Percentiles rank a stretch among this genome's conserved stretches.
phyloP scores from a whole-genome alignment of 2,797 vertebrate species.

The Eulemur coronatus region DNA sequence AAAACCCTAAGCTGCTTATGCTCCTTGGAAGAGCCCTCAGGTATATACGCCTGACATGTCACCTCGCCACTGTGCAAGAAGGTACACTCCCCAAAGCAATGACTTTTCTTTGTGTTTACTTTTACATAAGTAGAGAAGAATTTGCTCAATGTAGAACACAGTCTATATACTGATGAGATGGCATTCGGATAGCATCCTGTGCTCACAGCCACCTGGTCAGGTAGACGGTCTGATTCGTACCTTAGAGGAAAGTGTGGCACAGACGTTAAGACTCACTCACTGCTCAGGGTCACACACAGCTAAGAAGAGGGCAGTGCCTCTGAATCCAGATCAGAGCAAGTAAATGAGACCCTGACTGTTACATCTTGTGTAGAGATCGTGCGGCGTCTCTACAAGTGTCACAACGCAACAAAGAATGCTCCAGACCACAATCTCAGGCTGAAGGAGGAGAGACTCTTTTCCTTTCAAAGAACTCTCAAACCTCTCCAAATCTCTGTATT shows the following conservation, averaged over 20 bases:
- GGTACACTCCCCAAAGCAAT: fast-evolving
- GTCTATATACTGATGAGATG: background rate
- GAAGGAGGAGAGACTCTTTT: too few species aligned
- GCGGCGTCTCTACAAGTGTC: too few species aligned
- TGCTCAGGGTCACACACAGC: background rate
- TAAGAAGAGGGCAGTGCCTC: background rate
- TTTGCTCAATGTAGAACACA: background rate
- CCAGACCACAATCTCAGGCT: too few species aligned
- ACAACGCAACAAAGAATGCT: too few species aligned
- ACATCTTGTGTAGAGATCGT: too few species aligned
- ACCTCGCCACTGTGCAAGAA: background rate
- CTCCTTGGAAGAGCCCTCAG: fast-evolving
- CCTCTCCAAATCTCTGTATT: too few species aligned
- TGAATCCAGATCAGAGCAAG: background rate
- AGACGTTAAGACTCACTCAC: fast-evolving
- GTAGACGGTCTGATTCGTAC: background rate
- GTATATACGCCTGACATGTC: too few species aligned
- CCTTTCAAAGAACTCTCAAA: too few species aligned
- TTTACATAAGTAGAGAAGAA: background rate
- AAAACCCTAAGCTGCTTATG: background rate
- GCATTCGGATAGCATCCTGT: fast-evolving
- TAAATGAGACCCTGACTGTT: background rate
- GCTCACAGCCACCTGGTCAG: background rate
- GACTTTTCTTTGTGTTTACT: background rate
- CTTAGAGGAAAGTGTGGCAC: background rate